Percentiles rank a stretch among this genome's conserved stretches.
These are phyloP conservation scores for Drosophila insularis DNA, from an alignment of 1,140 invertebrate genomes.

Conservation along the genomic window DNA sequence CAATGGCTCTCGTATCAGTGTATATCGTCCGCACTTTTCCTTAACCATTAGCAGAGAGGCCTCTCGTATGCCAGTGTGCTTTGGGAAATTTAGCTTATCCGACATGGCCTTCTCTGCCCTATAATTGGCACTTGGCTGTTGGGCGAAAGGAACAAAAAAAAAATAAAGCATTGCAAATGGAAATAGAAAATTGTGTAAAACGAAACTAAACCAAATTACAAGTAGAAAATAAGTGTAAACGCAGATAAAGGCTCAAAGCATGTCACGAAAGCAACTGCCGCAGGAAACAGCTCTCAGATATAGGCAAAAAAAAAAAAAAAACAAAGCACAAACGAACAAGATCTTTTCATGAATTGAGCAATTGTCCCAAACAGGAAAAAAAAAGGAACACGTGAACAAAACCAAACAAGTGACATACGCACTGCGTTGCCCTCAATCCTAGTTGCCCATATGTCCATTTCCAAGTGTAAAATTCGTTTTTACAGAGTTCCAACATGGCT, in stretches of 20 bases:
- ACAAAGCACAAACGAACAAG: conserved; percentile 19
- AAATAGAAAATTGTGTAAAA: conserved; percentile 70
- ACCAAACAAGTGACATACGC: conserved; percentile 77
- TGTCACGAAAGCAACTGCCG: conserved; percentile 62
- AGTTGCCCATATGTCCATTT: conserved; percentile 20
- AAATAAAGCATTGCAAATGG: conserved; percentile 23
- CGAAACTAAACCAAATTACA: conserved; percentile 77
- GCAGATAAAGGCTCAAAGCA: conserved; percentile 56
- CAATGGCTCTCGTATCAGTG: conserved; percentile 93
- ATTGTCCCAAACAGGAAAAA: conserved; percentile 58
- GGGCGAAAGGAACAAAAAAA: conserved; percentile 19
- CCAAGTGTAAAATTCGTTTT: conserved; percentile 55
- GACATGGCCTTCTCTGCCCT: conserved; percentile 82
- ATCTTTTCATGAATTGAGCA: conserved; percentile 69
- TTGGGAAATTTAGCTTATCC: conserved; percentile 84
- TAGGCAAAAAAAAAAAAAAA: conserved; percentile 27
- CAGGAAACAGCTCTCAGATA: conserved; percentile 54
- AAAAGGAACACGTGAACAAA: conserved; percentile 27
- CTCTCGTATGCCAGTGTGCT: conserved; percentile 89
- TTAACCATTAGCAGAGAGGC: conserved; percentile 93
- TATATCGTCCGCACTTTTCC: conserved; percentile 94
- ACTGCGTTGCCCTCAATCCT: conserved; percentile 64
- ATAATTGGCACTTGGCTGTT: conserved; percentile 84
- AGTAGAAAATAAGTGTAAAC: conserved; percentile 40
- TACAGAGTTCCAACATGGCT: conserved; percentile 34